A percentile compares a stretch with the other conserved stretches of the same genome.
These are phyloP conservation scores for Oceanodroma tethys DNA, from an alignment of 2,113 vertebrate species.

Conservation along the genomic window DNA sequence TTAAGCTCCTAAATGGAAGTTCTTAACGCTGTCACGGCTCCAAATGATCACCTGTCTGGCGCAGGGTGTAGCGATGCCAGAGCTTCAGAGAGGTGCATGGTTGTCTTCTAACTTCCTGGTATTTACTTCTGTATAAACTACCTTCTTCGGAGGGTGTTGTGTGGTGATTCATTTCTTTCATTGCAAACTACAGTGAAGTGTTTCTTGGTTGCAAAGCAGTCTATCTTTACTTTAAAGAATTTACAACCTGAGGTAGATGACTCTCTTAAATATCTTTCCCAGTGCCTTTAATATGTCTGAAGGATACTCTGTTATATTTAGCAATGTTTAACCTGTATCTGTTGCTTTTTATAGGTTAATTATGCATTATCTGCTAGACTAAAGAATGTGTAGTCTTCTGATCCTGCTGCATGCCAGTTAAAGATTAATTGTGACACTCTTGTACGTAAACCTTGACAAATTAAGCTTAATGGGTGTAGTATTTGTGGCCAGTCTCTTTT, in stretches of 20 bases:
- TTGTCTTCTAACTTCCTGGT: background rate
- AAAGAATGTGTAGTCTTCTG: background rate
- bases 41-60: background rate
- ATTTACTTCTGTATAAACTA: rapidly evolving
- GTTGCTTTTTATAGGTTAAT: constrained; percentile 28
- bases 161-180: background rate
- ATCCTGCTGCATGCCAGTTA: background rate
- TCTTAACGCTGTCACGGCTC: background rate
- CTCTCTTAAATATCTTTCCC: background rate
- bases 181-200: background rate
- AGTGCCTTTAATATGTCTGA: background rate
- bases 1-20: background rate
- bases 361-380: background rate
- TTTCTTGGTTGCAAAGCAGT: background rate
- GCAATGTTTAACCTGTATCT: constrained; percentile 26
- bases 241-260: background rate
- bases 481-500: background rate
- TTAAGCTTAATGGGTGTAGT: background rate
- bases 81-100: background rate
- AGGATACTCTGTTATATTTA: background rate
- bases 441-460: background rate
- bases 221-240: background rate
- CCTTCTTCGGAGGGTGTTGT: background rate
- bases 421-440: constrained; percentile 10
- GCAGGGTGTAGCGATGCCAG: background rate